Conservation (phyloP, 2,797 vertebrate species). For the Brachymystax lenok region DNA sequence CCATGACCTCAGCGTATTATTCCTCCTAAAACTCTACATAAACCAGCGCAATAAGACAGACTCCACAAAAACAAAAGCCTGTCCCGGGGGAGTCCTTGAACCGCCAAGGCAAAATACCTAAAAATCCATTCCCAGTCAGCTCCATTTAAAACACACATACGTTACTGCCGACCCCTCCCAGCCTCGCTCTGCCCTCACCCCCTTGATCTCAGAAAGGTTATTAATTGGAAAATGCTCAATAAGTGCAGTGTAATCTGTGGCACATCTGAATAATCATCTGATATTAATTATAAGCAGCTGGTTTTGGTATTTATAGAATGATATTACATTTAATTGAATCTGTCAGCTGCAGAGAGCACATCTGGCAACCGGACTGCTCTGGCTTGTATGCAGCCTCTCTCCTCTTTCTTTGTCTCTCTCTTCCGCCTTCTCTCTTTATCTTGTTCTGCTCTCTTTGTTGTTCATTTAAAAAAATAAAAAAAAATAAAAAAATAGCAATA, state of each 20-base stretch:
- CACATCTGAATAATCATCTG: slow-evolving; percentile 72
- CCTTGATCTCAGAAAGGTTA: slow-evolving; percentile 41
- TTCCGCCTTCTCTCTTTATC: slow-evolving; percentile 27
- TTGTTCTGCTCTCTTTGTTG: slow-evolving; percentile 24
- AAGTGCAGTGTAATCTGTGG: slow-evolving; percentile 18
- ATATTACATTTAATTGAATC: slow-evolving; percentile 69
- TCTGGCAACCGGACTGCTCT: slow-evolving; percentile 74
- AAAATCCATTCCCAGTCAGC: slow-evolving; percentile 56
- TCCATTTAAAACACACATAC: slow-evolving; percentile 46
- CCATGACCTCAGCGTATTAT: slow-evolving; percentile 55
- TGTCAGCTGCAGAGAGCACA: slow-evolving; percentile 78
- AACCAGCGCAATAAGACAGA: slow-evolving; percentile 53
- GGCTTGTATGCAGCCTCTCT: slow-evolving; percentile 54
- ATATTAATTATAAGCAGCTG: slow-evolving; percentile 82
- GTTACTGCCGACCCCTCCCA: slow-evolving; percentile 36
- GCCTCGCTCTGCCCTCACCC: slow-evolving; percentile 24
- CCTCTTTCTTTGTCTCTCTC: slow-evolving; percentile 9
- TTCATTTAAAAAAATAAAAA: background rate
- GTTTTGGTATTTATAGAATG: slow-evolving; percentile 82
- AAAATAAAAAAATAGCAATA: background rate
- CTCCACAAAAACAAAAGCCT: slow-evolving; percentile 49
- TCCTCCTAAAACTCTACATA: slow-evolving; percentile 47
- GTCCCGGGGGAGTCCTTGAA: slow-evolving; percentile 30
- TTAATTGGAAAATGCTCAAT: slow-evolving; percentile 65
- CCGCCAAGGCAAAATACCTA: slow-evolving; percentile 38